Conservation (phyloP, 2,888 invertebrate species). For the Drosophila nr. perissopoda region DNA sequence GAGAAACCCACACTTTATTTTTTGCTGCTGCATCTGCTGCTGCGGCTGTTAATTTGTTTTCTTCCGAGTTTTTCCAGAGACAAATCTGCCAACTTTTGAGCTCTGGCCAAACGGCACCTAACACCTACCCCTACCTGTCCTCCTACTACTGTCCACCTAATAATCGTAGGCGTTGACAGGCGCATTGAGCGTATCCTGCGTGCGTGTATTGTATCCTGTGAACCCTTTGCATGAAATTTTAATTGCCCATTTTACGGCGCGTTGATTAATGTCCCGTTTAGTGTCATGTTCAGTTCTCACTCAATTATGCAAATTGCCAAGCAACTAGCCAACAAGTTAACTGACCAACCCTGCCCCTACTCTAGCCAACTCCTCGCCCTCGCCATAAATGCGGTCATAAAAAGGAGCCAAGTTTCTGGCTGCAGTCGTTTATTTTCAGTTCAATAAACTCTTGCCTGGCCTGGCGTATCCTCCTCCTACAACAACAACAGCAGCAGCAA, state of each 20-base stretch:
- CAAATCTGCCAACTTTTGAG: conserved; percentile 41
- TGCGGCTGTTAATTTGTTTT: conserved; percentile 18
- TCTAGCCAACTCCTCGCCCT: neutral
- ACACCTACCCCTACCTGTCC: neutral
- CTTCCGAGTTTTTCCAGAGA: conserved; percentile 37
- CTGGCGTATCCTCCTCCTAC: conserved; percentile 46
- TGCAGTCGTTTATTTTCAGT: conserved; percentile 41
- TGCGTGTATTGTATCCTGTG: conserved; percentile 19
- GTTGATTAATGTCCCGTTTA: conserved; percentile 37
- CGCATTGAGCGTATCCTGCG: conserved; percentile 8
- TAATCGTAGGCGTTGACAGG: conserved; percentile 24
- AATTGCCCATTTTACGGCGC: conserved; percentile 17
- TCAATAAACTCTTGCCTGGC: conserved; percentile 56
- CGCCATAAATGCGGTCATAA: neutral
- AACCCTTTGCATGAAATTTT: conserved; percentile 29
- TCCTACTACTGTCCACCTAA: conserved; percentile 12
- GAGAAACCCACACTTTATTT: conserved; percentile 35
- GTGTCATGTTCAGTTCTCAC: conserved; percentile 54
- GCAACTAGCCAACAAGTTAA: conserved; percentile 2
- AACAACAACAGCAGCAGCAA: conserved; percentile 16
- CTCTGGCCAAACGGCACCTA: conserved; percentile 15
- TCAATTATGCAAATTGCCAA: conserved; percentile 49
- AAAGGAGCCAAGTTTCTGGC: conserved; percentile 39
- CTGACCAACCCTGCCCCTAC: conserved; percentile 11
- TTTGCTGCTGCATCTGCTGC: conserved; percentile 19